Conservation (phyloP, 2,797 vertebrate genomes). For the Coregonus sp. region DNA sequence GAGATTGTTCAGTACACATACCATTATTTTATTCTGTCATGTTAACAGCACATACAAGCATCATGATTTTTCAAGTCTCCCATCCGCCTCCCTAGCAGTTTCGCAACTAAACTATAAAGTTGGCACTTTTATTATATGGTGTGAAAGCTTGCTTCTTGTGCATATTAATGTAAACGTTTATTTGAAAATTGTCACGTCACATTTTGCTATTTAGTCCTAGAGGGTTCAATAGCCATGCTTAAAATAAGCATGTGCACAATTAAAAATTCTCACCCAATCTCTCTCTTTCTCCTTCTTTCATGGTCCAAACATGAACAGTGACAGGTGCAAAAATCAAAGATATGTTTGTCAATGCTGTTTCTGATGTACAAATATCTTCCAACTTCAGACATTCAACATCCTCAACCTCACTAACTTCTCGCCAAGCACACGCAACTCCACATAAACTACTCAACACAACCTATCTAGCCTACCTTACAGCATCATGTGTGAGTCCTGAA, state of each 20-base stretch:
- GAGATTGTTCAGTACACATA: slow-evolving; percentile 44
- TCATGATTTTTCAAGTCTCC: slow-evolving; percentile 28
- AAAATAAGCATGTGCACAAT: slow-evolving; percentile 21
- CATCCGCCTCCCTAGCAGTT: slow-evolving; percentile 21
- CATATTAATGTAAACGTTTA: slow-evolving; percentile 58
- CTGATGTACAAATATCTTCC: slow-evolving; percentile 2
- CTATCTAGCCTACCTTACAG: slow-evolving; percentile 34
- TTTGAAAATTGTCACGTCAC: slow-evolving; percentile 18
- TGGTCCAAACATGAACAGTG: neutral
- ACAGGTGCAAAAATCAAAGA: slow-evolving; percentile 22
- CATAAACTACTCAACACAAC: neutral
- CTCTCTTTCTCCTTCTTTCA: neutral
- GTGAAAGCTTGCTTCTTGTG: slow-evolving; percentile 25
- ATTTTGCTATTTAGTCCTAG: slow-evolving; percentile 26
- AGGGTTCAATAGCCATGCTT: slow-evolving; percentile 5
- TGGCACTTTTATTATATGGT: slow-evolving; percentile 40
- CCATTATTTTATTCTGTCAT: neutral
- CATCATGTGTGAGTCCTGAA: slow-evolving; percentile 55
- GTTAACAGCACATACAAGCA: slow-evolving; percentile 22
- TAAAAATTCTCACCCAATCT: neutral
- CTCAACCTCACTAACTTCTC: neutral
- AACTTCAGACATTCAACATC: slow-evolving; percentile 38
- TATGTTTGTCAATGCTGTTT: neutral
- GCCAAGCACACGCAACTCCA: neutral
- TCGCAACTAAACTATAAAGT: slow-evolving; percentile 32